phyloP scores from a whole-genome alignment of 2,888 invertebrate genomes.

The Agrochola circellaris region DNA sequence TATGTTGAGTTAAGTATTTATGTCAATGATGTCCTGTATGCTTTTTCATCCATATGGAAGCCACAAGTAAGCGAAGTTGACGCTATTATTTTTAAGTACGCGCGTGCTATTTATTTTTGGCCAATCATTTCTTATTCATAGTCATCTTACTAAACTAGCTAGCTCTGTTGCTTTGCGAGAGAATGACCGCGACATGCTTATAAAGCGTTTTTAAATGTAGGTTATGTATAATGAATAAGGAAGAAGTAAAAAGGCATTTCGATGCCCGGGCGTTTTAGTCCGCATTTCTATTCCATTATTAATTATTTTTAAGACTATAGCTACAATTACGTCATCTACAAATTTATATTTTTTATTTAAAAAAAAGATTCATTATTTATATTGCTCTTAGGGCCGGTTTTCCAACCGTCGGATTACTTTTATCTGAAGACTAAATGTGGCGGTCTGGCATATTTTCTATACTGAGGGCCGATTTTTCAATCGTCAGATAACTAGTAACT shows the following conservation, averaged over 20 bases:
- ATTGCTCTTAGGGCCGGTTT: background rate
- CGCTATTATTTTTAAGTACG: slow-evolving; percentile 17
- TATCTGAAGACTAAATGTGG: background rate
- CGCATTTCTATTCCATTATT: slow-evolving; percentile 48
- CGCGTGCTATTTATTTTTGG: slow-evolving; percentile 17
- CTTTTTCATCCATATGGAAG: slow-evolving; percentile 42
- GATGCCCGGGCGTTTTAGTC: slow-evolving; percentile 54
- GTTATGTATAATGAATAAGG: slow-evolving; percentile 21
- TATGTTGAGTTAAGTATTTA: slow-evolving; percentile 65
- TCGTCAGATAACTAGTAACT: no score
- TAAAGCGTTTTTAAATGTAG: slow-evolving; percentile 21
- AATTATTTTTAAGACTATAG: slow-evolving; percentile 36
- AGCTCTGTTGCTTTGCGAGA: slow-evolving; percentile 14
- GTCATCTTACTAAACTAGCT: slow-evolving; percentile 14
- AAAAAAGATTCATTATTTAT: background rate
- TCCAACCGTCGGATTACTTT: background rate
- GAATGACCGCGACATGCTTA: slow-evolving; percentile 2
- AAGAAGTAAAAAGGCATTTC: slow-evolving; percentile 43
- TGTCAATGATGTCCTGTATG: slow-evolving; percentile 50
- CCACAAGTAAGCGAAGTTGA: slow-evolving; percentile 58
- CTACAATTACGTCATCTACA: slow-evolving; percentile 1
- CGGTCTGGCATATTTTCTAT: background rate
- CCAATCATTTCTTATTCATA: slow-evolving; percentile 12
- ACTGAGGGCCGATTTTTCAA: no score
- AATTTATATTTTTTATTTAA: background rate